Evolutionary conservation across 2,888 invertebrate species (phyloP).

Genomic region (Oscheius sp.): DNA sequence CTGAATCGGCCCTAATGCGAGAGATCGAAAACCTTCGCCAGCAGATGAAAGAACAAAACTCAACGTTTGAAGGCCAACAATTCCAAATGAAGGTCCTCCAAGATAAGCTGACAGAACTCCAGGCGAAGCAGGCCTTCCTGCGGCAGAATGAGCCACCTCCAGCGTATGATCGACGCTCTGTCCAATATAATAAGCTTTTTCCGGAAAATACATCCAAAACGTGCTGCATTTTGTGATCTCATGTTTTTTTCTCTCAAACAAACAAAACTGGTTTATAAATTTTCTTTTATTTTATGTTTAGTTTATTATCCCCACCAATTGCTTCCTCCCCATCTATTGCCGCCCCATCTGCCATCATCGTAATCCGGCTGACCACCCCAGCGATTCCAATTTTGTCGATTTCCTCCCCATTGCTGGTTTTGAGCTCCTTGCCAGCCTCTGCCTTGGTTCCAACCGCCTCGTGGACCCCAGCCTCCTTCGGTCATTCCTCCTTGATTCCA

Average conservation of each 20-base stretch:
- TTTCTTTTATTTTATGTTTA: too few species aligned
- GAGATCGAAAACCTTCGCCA: constrained; percentile 59
- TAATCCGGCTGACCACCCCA: constrained; percentile 7
- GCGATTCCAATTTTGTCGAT: too few species aligned
- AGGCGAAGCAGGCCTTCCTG: constrained; percentile 48
- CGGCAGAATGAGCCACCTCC: constrained; percentile 44
- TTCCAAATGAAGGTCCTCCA: constrained; percentile 60
- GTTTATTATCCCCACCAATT: neutral
- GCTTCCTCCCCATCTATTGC: neutral
- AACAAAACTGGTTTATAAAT: too few species aligned
- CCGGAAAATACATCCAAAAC: constrained; percentile 43
- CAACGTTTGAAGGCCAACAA: constrained; percentile 60
- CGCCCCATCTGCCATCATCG: neutral
- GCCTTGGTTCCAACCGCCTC: constrained; percentile 13
- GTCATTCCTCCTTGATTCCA: constrained; percentile 23
- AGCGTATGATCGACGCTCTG: constrained; percentile 39
- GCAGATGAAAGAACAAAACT: constrained; percentile 59
- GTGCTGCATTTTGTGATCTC: constrained; percentile 48
- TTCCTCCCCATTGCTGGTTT: constrained; percentile 6
- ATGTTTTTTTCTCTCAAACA: neutral
- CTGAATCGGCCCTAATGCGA: constrained; percentile 32
- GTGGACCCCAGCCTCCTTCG: constrained; percentile 19
- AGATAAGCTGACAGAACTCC: constrained; percentile 46
- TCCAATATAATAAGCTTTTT: constrained; percentile 43
- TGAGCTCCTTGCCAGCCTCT: constrained; percentile 13